Evolutionary conservation across 2,888 invertebrate genomes (phyloP).

Genomic region (Macrosiphum euphorbiae): DNA sequence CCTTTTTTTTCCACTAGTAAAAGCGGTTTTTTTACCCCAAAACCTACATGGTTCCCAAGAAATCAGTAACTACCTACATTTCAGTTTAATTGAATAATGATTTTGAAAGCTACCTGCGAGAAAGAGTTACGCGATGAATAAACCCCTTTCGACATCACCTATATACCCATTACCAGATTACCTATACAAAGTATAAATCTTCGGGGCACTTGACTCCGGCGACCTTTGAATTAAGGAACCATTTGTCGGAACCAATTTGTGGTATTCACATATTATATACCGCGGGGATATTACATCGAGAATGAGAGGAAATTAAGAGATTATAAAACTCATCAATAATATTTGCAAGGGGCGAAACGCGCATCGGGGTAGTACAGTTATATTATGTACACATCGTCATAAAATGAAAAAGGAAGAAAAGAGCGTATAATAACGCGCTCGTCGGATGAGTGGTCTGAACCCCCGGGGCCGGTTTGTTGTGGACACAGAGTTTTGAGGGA

Average conservation of each 20-base stretch:
- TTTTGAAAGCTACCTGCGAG: neutral
- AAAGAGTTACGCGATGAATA: constrained; percentile 35
- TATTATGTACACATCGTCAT: neutral
- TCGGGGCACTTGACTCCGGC: constrained; percentile 52
- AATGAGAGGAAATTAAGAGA: constrained; percentile 27
- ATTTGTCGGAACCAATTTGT: constrained; percentile 27
- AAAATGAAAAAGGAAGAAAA: neutral
- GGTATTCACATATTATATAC: neutral
- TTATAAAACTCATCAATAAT: constrained; percentile 24
- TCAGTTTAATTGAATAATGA: neutral
- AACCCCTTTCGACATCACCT: constrained; percentile 32
- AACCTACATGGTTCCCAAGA: constrained; percentile 51
- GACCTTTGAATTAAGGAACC: constrained; percentile 49
- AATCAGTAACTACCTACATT: constrained; percentile 17
- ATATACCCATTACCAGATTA: neutral
- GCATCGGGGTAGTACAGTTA: neutral
- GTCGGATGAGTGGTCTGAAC: constrained; percentile 56
- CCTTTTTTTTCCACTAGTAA: constrained; percentile 43
- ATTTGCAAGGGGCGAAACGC: neutral
- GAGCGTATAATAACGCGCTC: neutral
- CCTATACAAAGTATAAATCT: neutral
- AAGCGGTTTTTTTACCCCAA: constrained; percentile 51
- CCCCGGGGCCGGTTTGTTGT: constrained; percentile 46
- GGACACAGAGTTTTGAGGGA: constrained; percentile 44
- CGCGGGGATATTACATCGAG: neutral